A percentile compares a stretch with the other conserved stretches of the same genome.
Conservation (phyloP, 2,797 vertebrate species). For the Cyprinella venusta region DNA sequence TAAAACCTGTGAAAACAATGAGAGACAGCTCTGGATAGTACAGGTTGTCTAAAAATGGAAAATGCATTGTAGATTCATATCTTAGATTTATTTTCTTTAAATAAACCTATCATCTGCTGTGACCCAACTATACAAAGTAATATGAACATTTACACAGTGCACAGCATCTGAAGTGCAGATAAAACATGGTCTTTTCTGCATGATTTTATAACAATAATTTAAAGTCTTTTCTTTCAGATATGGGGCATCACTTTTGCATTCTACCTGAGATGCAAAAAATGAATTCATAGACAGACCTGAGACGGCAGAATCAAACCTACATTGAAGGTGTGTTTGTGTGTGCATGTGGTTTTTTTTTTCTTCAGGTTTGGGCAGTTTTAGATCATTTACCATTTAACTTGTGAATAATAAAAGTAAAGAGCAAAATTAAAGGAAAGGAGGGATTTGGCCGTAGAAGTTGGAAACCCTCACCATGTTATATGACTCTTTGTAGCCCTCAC, state of each 20-base stretch:
- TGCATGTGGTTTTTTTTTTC: background rate
- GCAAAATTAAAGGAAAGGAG: conserved; percentile 12
- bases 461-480: background rate
- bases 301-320: conserved; percentile 75
- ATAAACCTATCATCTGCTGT: conserved; percentile 83
- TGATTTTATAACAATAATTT: conserved; percentile 67
- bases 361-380: conserved; percentile 33
- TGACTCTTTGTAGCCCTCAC: conserved; percentile 24
- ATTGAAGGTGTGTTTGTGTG: conserved; percentile 52
- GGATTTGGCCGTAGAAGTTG: conserved; percentile 10
- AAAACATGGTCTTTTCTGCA: conserved; percentile 85
- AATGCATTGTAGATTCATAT: conserved; percentile 70
- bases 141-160: conserved; percentile 97
- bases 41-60: conserved; percentile 47
- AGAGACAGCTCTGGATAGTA: conserved; percentile 61
- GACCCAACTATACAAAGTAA: conserved; percentile 96
- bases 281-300: conserved; percentile 74
- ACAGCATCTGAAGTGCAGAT: conserved; percentile 94
- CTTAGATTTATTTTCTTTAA: conserved; percentile 79
- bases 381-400: conserved; percentile 11
- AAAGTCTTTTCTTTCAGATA: conserved; percentile 78
- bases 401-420: background rate
- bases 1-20: conserved; percentile 81
- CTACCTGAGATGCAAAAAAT: conserved; percentile 99
- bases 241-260: conserved; percentile 91